Conservation (phyloP, 2,113 vertebrate species). For the Sakesphorus luctuosus region DNA sequence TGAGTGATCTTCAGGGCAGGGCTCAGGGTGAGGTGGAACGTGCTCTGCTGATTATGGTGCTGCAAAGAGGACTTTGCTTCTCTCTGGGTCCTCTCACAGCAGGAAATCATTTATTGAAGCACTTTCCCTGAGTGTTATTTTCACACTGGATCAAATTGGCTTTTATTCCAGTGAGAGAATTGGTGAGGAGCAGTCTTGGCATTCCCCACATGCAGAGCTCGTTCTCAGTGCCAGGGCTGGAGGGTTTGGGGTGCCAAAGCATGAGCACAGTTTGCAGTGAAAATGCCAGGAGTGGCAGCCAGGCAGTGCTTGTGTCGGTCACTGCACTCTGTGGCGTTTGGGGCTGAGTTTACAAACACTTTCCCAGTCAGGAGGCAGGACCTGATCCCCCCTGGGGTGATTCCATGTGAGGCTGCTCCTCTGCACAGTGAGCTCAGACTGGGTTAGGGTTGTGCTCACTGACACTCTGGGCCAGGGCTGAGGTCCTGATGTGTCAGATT, state of each 20-base stretch:
- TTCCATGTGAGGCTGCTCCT: neutral
- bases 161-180: neutral
- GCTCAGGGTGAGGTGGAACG: constrained; percentile 35
- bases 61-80: constrained; percentile 24
- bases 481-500: neutral
- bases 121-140: neutral
- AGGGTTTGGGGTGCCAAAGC: neutral
- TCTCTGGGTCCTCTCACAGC: neutral
- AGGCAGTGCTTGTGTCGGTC: neutral
- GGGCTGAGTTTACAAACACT: neutral
- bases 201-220: neutral
- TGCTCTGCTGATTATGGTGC: neutral
- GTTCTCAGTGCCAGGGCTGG: neutral
- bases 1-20: constrained; percentile 24
- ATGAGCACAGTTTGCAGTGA: neutral
- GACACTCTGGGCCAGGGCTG: neutral
- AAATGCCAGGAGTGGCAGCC: neutral
- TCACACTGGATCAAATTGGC: neutral
- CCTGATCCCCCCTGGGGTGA: neutral
- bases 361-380: neutral
- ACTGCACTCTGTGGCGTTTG: neutral
- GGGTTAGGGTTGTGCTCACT: neutral
- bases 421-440: neutral
- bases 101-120: neutral
- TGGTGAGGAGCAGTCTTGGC: neutral